Evolutionary conservation across 2,113 vertebrate species (phyloP), one percentile per base, ranked within the genome.

Genomic region (Peromyscus maniculatus): DNA sequence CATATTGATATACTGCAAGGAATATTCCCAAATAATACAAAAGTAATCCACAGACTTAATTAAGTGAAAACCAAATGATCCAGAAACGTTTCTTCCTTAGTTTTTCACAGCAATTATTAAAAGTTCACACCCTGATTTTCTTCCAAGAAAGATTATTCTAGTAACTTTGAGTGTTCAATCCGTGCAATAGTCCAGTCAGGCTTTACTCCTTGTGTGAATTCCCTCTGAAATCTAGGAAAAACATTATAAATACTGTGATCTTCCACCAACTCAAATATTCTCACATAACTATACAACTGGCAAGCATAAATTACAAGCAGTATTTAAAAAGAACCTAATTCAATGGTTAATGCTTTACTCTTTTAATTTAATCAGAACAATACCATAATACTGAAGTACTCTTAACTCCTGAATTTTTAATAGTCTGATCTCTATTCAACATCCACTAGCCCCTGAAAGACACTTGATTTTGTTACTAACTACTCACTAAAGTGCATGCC

Each of bases 111-210:
- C 78, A 97, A 91, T 80, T 97, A 74, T 95, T 89, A 87, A 49
- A 49, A 90, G 95, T 98, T 93, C 92, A 93, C 31, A 87, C 95
- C 55, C 95, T 97, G 86, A 92, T 95, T 88, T 88, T 87, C 93
- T 95, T 74, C 84, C 83, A 97, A 97, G 89, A 97, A 84, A 97
- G 78, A 97, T 98, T 97, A 99, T 92, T 99, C 99, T 95, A 99
- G 97, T 96, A 99, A 98, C 90, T 99, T 99, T 80, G 99, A 99
- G 98, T 99, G 99, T 95, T 99, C 99, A 98, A 99, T 99, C 96
- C 99, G 98, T 39, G 99, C 99, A 97, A 99, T 99, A 96, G 98
- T 99, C 99, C 99, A 99, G 97, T 99, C 99, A 49, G 99, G 99
- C 93, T 99, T 98, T 89, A 99, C 99, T 93, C 99, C 99, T 98